Percentiles rank a stretch among this genome's conserved stretches.
Conservation (phyloP, 2,797 vertebrate species). For the Agapornis canus region DNA sequence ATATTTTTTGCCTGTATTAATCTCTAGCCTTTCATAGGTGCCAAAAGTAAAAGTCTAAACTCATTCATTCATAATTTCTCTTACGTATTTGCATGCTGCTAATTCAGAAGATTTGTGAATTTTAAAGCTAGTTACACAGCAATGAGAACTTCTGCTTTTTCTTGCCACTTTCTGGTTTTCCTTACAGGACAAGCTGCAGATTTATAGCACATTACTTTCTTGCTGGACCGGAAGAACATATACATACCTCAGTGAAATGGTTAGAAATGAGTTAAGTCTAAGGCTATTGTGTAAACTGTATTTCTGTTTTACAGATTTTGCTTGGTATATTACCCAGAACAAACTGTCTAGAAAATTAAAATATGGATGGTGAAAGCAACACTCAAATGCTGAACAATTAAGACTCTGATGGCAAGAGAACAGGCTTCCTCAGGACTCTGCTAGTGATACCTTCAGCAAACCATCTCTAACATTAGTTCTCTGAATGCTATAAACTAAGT, state of each 20-base stretch:
- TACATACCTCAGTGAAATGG: background rate
- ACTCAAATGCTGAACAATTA: background rate
- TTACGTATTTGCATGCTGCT: background rate
- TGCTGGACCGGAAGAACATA: background rate
- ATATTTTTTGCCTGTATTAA: background rate
- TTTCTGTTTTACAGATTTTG: background rate
- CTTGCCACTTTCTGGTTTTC: background rate
- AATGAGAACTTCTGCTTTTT: background rate
- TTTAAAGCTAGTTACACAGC: background rate
- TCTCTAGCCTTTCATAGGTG: background rate
- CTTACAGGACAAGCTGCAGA: background rate
- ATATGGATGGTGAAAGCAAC: background rate
- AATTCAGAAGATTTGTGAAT: background rate
- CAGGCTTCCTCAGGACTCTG: background rate
- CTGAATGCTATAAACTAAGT: background rate
- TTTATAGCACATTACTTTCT: background rate
- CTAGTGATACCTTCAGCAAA: background rate
- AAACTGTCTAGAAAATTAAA: background rate
- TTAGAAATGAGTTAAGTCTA: background rate
- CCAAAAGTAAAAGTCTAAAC: background rate
- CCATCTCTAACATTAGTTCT: background rate
- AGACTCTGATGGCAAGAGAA: background rate
- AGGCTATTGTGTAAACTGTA: background rate
- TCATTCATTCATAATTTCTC: background rate
- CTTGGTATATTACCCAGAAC: background rate